phyloP scores from a whole-genome alignment of 2,888 invertebrate genomes.

The Tetragnatha montana region DNA sequence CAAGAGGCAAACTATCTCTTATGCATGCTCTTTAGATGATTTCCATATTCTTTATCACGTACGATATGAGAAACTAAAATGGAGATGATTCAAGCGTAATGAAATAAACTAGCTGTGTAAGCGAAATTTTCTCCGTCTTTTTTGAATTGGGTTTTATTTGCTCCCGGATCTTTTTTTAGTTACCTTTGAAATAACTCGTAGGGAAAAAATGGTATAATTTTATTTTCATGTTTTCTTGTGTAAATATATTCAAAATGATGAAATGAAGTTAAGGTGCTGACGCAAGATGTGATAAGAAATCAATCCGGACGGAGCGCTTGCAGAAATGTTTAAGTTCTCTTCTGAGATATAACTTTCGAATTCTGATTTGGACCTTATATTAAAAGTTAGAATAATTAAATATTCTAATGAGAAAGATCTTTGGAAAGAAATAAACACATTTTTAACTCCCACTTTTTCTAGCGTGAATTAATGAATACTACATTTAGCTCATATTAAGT shows the following conservation, averaged over 20 bases:
- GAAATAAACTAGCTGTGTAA: neutral
- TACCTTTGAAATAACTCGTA: neutral
- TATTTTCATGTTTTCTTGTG: neutral
- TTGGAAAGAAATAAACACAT: too few species aligned
- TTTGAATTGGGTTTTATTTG: neutral
- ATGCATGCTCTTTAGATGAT: too few species aligned
- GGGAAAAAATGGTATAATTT: neutral
- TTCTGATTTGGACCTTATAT: too few species aligned
- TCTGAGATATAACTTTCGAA: too few species aligned
- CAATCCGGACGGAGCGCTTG: too few species aligned
- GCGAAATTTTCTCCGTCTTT: neutral
- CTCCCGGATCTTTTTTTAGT: neutral
- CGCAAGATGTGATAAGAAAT: too few species aligned
- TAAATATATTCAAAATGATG: neutral
- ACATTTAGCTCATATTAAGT: too few species aligned
- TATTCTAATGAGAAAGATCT: too few species aligned
- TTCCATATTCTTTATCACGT: neutral
- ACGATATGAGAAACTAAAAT: neutral
- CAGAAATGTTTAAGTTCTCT: too few species aligned
- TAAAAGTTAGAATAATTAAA: too few species aligned
- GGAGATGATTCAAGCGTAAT: neutral
- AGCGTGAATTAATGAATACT: too few species aligned
- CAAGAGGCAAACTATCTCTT: neutral
- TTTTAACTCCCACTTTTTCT: too few species aligned
- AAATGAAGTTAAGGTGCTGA: neutral